Evolutionary conservation across 2,888 invertebrate species (phyloP).

Genomic region (Torymus tubicola): DNA sequence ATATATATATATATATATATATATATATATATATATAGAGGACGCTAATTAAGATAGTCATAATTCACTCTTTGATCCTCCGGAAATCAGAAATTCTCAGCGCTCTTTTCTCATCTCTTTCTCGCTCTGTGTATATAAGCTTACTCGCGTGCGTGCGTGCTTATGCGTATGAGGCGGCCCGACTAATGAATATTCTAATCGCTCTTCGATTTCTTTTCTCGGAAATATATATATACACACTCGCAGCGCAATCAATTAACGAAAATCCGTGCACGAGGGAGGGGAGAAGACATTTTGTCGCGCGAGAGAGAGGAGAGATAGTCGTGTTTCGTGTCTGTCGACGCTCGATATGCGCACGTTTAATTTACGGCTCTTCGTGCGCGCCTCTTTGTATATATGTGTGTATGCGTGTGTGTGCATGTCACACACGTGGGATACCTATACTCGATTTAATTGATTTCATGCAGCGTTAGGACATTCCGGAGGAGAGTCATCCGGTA

Average conservation of each 20-base stretch:
- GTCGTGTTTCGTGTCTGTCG: slow-evolving; percentile 22
- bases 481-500: too few relatives aligned
- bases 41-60: slow-evolving; percentile 47
- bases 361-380: slow-evolving; percentile 42
- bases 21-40: slow-evolving; percentile 2
- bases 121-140: too few relatives aligned
- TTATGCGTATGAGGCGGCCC: background rate
- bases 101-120: too few relatives aligned
- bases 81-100: slow-evolving; percentile 43
- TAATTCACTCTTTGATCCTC: slow-evolving; percentile 39
- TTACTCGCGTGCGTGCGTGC: background rate
- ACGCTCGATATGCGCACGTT: slow-evolving; percentile 25
- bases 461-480: too few relatives aligned
- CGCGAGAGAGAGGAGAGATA: slow-evolving; percentile 1
- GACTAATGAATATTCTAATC: slow-evolving; percentile 53
- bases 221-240: slow-evolving; percentile 12
- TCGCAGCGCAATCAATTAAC: slow-evolving; percentile 41
- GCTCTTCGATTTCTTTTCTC: slow-evolving; percentile 50
- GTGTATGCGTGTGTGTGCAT: too few relatives aligned
- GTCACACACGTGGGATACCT: too few relatives aligned
- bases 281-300: slow-evolving; percentile 4
- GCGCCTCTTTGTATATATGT: too few relatives aligned
- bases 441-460: too few relatives aligned
- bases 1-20: background rate
- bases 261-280: slow-evolving; percentile 22